Evolutionary conservation across 2,888 invertebrate genomes (phyloP), one percentile per base, ranked within the genome.

Genomic region (Strigamia transsilvanica): DNA sequence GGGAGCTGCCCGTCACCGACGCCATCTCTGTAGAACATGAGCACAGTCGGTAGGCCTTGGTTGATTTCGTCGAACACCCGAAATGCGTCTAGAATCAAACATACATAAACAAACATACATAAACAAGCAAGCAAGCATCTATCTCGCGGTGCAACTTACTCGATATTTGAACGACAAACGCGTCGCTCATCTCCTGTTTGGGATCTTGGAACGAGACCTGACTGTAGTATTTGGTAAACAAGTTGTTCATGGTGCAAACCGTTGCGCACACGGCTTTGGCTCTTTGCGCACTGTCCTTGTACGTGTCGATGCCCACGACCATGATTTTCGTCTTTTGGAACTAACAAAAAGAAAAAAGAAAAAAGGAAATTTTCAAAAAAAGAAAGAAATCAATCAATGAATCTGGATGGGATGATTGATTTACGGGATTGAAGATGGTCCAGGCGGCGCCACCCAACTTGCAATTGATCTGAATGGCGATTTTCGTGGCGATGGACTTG

Each of bases 371-470:
- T 10, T 2, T 18, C 46, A 41, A 51, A 51, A 3, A 10, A 77
- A 0, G 1, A 21, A 6, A 2, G 38, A 9, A 6, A 38, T 5
- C 2, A 38, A 38, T n/a, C n/a, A n/a, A n/a, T n/a, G n/a, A n/a
- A n/a, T n/a, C n/a, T 27, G 3, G 27, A 27, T 27, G 2, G 27
- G 27, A 27, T 27, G 3, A 27, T 2, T 27, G 27, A 80, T 27
- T 56, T 61, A 82, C 82, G 1, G 95, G 94, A 46, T 94, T 89
- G 0, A 91, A 90, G 0, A 96, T 91, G 0, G 91, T 89, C 97
- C 97, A 98, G 0, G 97, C 94, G 0, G 94, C 93, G 0, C 97
- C 98, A 21, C 97, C 97, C 42, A 98, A 88, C 89, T 98, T 99
- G 85, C 96, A 95, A 87, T 95, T 95, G 85, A 99, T 91, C 87